Base-by-base conservation (phyloP, 2,888 invertebrate species). In the Lordiphosa andalusiaca region DNA sequence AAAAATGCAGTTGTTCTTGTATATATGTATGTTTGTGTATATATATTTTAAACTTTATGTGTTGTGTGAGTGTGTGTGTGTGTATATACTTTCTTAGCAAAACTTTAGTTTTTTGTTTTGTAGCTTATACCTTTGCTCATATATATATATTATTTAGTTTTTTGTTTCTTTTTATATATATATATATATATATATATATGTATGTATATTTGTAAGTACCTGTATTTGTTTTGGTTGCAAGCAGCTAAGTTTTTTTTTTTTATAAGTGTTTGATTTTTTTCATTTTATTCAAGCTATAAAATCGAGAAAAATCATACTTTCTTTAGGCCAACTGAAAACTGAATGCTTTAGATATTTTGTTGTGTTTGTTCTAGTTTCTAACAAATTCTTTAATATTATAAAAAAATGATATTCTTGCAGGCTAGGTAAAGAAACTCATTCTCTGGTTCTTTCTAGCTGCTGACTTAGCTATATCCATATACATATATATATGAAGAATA, bases 221-320 rank as follows among this genome's bases (percentile, higher is more conserved):
- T 80, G 80, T 80, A 80, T 78, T 81, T 73, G 80, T 85, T 84
- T 84, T 84, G 73, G 73, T 81, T 85, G 80, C 76, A 81, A 81
- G 80, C 80, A 83, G 80, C 83, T 81, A 85, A 83, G 67, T 67
- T 65, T 13, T 30, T 60, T 30, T 60, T 76, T 69, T 84, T 25
- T 25, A 7, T 7, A 82, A 84, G 71, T 81, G 76, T 81, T 52
- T 41, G 35, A 41, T 58, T 25, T 49, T 57, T 30, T 53, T 42
- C 46, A 44, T 50, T 67, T 58, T 63, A 67, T 65, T 65, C 52
- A 64, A 69, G 59, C 78, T 78, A 71, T 74, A 77, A 81, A 84
- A 77, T 81, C 71, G 71, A 44, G 13, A 39, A 53, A 56, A 51
- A 50, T 51, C 42, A 51, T 51, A 51, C 39, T 51, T 50, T 30